Percentiles rank a stretch among this genome's conserved stretches.
These are phyloP conservation scores for Tholera decimalis DNA, from an alignment of 2,888 invertebrate genomes.

Conservation along the genomic window DNA sequence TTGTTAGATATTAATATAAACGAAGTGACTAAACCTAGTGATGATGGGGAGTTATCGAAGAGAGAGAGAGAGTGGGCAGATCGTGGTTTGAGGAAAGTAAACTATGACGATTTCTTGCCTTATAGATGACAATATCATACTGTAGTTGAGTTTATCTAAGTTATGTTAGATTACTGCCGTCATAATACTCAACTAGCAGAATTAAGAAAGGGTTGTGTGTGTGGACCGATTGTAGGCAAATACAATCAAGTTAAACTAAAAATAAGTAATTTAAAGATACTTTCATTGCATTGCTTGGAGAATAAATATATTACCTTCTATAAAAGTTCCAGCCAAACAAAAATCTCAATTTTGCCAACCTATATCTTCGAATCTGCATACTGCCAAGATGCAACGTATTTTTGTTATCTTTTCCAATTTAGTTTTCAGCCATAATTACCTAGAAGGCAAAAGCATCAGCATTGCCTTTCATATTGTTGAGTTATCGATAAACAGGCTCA, in stretches of 20 bases:
- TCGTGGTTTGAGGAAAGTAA: conserved; percentile 56
- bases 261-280: neutral
- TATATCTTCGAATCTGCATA: neutral
- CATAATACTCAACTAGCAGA: conserved; percentile 81
- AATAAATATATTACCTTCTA: no score
- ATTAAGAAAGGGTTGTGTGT: conserved; percentile 41
- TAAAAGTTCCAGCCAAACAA: neutral
- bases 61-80: conserved; percentile 44
- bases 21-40: conserved; percentile 29
- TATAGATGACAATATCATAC: conserved; percentile 43
- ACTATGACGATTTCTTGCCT: conserved; percentile 66
- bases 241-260: neutral
- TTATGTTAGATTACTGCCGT: conserved; percentile 61
- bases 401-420: no score
- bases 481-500: no score
- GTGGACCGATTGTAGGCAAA: conserved; percentile 37
- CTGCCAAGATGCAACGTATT: neutral
- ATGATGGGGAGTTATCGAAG: conserved; percentile 25
- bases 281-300: neutral
- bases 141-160: conserved; percentile 62
- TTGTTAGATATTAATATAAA: conserved; percentile 53
- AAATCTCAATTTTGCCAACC: neutral
- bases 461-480: no score
- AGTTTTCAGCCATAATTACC: no score
- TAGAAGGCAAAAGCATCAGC: no score